phyloP scores from a whole-genome alignment of 2,113 vertebrate genomes.

The Regulus satrapa region DNA sequence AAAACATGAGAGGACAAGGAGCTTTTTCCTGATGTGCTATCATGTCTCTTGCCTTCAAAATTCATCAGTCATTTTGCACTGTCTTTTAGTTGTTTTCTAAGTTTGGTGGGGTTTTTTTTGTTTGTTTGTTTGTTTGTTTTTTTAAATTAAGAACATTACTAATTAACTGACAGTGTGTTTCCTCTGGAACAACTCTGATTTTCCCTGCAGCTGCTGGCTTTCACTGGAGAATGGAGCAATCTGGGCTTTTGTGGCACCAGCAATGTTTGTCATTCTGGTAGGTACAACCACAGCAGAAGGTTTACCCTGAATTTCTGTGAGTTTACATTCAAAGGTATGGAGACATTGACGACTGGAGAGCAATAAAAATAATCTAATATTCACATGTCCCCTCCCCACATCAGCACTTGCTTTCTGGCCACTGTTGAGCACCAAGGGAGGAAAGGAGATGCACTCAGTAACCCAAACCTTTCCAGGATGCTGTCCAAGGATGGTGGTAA shows the following conservation, averaged over 20 bases:
- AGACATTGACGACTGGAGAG: not conserved
- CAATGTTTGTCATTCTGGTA: constrained; percentile 91
- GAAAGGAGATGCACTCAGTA: not conserved
- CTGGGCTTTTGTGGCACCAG: constrained; percentile 98
- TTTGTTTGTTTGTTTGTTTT: too few species aligned
- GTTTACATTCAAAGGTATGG: not conserved
- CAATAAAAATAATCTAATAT: not conserved
- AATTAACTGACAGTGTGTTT: not conserved
- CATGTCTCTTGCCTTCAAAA: not conserved
- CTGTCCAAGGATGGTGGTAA: not conserved
- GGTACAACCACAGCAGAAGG: not conserved
- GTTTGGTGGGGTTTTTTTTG: too few species aligned
- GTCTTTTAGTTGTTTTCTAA: not conserved
- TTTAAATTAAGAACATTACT: not conserved
- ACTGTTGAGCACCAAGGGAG: not conserved
- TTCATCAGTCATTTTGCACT: not conserved
- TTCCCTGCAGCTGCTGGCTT: constrained; percentile 88
- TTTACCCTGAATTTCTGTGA: not conserved
- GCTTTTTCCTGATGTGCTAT: not conserved
- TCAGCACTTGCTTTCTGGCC: not conserved
- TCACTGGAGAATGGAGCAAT: constrained; percentile 86
- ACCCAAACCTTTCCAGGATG: not conserved
- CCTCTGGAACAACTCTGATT: not conserved
- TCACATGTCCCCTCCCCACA: not conserved
- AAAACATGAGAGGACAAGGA: fast-evolving